Evolutionary conservation across 2,113 vertebrate genomes (phyloP).

Genomic region (Tylochromis polylepis): DNA sequence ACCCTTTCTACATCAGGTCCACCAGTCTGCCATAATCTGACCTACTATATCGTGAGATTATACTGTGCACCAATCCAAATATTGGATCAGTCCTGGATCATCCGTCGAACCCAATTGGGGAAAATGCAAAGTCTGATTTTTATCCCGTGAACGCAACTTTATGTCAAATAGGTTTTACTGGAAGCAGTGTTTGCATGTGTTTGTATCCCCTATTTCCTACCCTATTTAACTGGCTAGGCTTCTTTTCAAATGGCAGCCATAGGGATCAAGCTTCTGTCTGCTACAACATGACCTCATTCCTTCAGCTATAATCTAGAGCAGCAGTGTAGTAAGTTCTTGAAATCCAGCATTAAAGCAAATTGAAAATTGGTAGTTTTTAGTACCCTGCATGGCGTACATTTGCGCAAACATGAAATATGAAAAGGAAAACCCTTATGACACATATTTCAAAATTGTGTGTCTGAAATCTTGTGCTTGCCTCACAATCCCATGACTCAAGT

Average conservation of each 20-base stretch:
- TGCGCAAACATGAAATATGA: constrained; percentile 3
- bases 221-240: constrained; percentile 41
- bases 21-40: constrained; percentile 59
- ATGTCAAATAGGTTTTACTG: constrained; percentile 60
- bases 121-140: constrained; percentile 46
- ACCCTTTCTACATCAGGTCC: constrained; percentile 51
- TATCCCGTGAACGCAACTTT: constrained; percentile 44
- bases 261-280: constrained; percentile 41
- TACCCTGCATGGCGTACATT: neutral
- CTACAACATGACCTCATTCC: constrained; percentile 60
- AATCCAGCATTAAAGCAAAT: constrained; percentile 47
- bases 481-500: constrained; percentile 26
- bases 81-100: constrained; percentile 69
- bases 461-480: constrained; percentile 29
- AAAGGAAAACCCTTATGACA: constrained; percentile 26
- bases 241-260: constrained; percentile 39
- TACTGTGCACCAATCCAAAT: constrained; percentile 58
- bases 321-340: constrained; percentile 33
- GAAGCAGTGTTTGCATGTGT: constrained; percentile 28
- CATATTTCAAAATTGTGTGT: constrained; percentile 42
- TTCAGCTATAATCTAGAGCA: constrained; percentile 56
- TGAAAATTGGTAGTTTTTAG: constrained; percentile 22
- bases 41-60: constrained; percentile 57
- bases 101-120: constrained; percentile 39
- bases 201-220: constrained; percentile 32